A percentile compares a stretch with the other conserved stretches of the same genome.
Evolutionary conservation across 1,140 invertebrate species (phyloP).

Genomic region (Chironomus tepperi): DNA sequence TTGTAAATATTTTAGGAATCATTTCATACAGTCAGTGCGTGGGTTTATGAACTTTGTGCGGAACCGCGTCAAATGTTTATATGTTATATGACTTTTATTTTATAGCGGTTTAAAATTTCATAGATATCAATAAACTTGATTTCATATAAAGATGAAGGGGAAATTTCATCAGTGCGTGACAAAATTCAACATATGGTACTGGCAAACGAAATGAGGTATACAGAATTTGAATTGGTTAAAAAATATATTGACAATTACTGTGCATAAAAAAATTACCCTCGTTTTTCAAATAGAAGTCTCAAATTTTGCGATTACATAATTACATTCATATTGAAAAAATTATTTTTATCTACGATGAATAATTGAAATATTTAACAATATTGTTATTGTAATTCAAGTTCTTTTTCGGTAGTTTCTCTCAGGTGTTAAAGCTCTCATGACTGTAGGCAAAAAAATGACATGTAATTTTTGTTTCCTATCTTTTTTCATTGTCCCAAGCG

Average conservation of each 20-base stretch:
- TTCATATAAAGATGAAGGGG: background rate
- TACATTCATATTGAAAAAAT: slow-evolving; percentile 19
- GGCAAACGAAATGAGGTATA: background rate
- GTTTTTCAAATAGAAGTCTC: background rate
- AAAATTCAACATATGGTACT: slow-evolving; percentile 4
- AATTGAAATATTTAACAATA: background rate
- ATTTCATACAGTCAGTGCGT: background rate
- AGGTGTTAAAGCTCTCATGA: slow-evolving; percentile 11
- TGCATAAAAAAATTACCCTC: background rate
- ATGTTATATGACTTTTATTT: background rate
- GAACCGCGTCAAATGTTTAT: background rate
- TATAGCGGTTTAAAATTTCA: background rate
- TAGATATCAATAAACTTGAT: background rate
- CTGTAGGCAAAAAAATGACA: background rate
- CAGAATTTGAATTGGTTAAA: background rate
- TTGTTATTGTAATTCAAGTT: background rate
- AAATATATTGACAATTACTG: background rate
- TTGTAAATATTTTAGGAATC: slow-evolving; percentile 22
- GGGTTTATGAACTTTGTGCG: background rate
- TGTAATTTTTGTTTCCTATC: background rate
- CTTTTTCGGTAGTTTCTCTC: background rate
- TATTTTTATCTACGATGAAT: background rate
- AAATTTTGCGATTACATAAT: slow-evolving; percentile 5
- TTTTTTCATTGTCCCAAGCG: background rate
- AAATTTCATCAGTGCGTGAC: background rate